Base-by-base conservation (phyloP, 53 echinoderm and acorn worm species). In the Holothuria leucospilota region DNA sequence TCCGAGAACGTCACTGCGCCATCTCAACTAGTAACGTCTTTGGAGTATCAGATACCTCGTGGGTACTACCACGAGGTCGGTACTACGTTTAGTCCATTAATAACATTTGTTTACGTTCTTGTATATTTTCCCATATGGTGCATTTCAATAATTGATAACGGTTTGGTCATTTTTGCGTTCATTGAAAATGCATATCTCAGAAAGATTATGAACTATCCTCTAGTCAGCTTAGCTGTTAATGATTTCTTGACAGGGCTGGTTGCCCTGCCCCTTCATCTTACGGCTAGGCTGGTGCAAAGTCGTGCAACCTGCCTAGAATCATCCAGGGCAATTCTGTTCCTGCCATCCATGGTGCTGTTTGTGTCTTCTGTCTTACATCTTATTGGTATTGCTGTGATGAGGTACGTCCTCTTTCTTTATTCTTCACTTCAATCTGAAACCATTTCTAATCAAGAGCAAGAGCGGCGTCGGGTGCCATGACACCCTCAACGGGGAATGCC, bases 201-300 rank as follows among this genome's bases (percentile, higher is more conserved):
- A 9, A 75, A 75, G 13, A 51, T 49, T 25, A 75, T 75, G 15
- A 75, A 75, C 11, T 75, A 75, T 75, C 75, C 75, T 75, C 75
- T 75, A 6, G 25, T 75, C 23, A 75, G 75, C 52, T 75, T 75
- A 12, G 75, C 75, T 20, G 51, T 75, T 8, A 75, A 75, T 49
- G 75, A 75, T 49, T 25, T 75, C 51, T 46, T 51, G 39, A 75
- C 51, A 16, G 75, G 75, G 26, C 49, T 25, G 12, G 39, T 75
- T 6, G 75, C 75, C 51, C 75, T 75, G 24, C 75, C 75, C 26
- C 53, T 75, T 8, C 75, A 75, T 52, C 75, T 75, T 3, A 49
- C 52, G 34, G 75, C 38, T 20, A 42, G 75, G 4, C 2, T 75
- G 7, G 25, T 75, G 6, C 23, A n/a, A 16, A 49, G 25, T n/a